Base-by-base conservation (phyloP, 2,797 vertebrate species). In the Anguilla anguilla region DNA sequence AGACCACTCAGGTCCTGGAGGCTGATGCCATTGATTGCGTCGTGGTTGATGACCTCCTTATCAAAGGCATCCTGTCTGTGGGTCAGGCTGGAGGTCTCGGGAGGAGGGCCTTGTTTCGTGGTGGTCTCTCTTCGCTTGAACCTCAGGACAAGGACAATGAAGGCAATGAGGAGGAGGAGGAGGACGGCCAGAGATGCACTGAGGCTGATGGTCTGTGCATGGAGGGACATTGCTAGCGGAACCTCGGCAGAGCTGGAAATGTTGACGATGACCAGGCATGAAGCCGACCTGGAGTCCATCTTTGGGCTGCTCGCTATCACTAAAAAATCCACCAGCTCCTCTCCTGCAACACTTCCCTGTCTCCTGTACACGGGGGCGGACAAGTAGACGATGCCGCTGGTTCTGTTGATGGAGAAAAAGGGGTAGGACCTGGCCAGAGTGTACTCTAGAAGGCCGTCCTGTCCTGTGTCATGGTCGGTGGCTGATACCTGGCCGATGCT, bases 391-490 rank as follows among this genome's bases (percentile, higher is more conserved):
- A 90, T 91, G 13, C 98, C 98, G 6, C 89, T 96, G 1, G 96
- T 98, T 93, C 94, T 95, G 93, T 99, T 97, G 67, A 99, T 89
- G 28, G 93, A 96, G 91, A 99, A 98, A 94, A 97, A 97, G 0
- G 90, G 91, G 0, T 97, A 97, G 2, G 94, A 89, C 51, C 95
- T 94, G 28, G 93, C 74, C 79, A 99, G 94, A 0, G 96, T 96
- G 89, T 98, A 99, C 90, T 95, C 93, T 90, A 99, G 94, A 79
- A 97, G n/a, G n/a, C 98, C 98, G 0, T 99, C 98, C 1, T 96
- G 57, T 6, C 98, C 98, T 46, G 94, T 93, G 2, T 99, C 98
- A 0, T 94, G 94, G 89, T 99, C 98, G 53, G 96, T 96, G 0
- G 98, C 98, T 93, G 94, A 96, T 79, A 99, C 97, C 15, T 95